phyloP scores from a whole-genome alignment of 2,797 vertebrate species.

The Pelobates cultripes region DNA sequence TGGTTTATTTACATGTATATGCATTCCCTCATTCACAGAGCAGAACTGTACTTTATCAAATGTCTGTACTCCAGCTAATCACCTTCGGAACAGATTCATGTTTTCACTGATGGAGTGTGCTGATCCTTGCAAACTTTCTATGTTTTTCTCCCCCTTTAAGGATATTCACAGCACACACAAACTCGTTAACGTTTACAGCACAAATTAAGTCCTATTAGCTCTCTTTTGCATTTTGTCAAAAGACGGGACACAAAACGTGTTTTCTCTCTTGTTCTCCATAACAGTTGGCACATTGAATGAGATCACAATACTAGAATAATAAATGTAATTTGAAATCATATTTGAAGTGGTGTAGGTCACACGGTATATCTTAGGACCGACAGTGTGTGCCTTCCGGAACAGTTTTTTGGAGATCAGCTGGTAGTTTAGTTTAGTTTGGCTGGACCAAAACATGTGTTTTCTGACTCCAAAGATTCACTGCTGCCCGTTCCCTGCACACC shows the following conservation, averaged over 20 bases:
- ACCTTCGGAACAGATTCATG: constrained; percentile 63
- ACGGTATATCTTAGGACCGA: constrained; percentile 41
- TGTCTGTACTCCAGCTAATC: constrained; percentile 57
- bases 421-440: too few species aligned
- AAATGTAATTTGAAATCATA: constrained; percentile 56
- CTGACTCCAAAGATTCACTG: too few species aligned
- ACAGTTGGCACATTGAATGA: constrained; percentile 59
- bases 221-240: constrained; percentile 24
- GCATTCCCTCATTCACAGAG: constrained; percentile 58
- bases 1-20: constrained; percentile 66
- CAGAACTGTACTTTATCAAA: constrained; percentile 66
- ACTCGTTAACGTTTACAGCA: neutral
- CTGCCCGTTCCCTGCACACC: too few species aligned
- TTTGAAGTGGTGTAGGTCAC: constrained; percentile 63
- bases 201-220: constrained; percentile 17
- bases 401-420: neutral
- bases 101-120: constrained; percentile 60
- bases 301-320: constrained; percentile 56
- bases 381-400: constrained; percentile 56
- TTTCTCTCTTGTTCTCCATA: constrained; percentile 41
- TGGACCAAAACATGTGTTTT: too few species aligned
- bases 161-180: neutral
- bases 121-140: constrained; percentile 36
- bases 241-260: constrained; percentile 56
- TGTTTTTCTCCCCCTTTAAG: constrained; percentile 49